Evolutionary conservation across 2,888 invertebrate genomes (phyloP), one percentile per base, ranked within the genome.

Genomic region (Ypsolopha scabrella): DNA sequence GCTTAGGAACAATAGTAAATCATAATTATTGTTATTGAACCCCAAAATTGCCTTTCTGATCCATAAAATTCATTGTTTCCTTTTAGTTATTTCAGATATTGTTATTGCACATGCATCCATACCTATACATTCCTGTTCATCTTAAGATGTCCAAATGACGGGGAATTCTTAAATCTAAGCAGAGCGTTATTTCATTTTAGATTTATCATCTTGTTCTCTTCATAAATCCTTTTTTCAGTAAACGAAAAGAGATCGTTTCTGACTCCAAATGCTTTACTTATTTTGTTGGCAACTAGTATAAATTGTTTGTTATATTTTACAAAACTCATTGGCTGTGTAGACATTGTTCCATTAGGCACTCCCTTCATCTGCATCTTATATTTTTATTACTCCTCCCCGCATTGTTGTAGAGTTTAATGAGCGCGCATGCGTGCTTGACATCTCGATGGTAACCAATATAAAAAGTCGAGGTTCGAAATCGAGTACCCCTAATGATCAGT

Each of bases 371-470:
- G 62, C 66, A 69, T 79, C 76, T 80, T 76, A 75, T 76, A 75
- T 75, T 79, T 80, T 82, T 82, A 80, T 75, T 76, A 76, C 83
- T 79, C 72, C 80, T 70, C 83, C 83, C 76, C 68, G 68, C 75
- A 82, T 85, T 83, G 81, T 83, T 83, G 70, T 71, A 60, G 63
- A 63, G 64, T 67, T 74, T 79, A 80, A 79, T 79, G 75, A 73
- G 71, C 68, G 62, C 68, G 62, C 57, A 38, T 38, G 24, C 24
- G 9, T 48, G 37, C 51, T 48, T 51, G 39, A 41, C 43, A 47
- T 47, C 37, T 47, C 13, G 36, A 36, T 47, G 47, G 47, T 47
- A 47, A n/a, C 36, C 47, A 11, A 43, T 51, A 51, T 43, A 34
- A 37, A 13, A 37, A 37, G 47, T 36, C 36, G 36, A 13, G 4